Conservation (phyloP, 2,797 vertebrate species). For the Hemibagrus guttatus region DNA sequence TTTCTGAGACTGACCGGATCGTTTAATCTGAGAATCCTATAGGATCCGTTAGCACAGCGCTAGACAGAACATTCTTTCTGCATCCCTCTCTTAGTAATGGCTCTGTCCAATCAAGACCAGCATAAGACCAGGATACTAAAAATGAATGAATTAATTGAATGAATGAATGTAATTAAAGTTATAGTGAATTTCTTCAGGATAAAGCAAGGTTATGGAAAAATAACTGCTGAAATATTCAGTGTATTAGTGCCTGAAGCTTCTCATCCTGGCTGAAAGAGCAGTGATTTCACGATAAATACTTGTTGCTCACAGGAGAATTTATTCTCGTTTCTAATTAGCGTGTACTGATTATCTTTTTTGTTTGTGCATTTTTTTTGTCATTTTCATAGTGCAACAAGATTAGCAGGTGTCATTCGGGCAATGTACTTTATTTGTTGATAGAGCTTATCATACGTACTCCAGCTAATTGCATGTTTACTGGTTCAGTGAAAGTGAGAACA, state of each 20-base stretch:
- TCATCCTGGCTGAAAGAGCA: constrained; percentile 67
- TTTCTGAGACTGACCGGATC: neutral
- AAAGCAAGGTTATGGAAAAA: neutral
- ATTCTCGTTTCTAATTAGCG: constrained; percentile 69
- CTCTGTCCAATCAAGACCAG: too few relatives aligned
- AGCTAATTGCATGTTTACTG: constrained; percentile 52
- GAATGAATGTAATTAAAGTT: neutral
- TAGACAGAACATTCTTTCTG: neutral
- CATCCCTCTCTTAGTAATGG: too few relatives aligned
- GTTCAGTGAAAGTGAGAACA: neutral
- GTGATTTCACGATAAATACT: constrained; percentile 69
- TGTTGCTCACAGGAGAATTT: constrained; percentile 67
- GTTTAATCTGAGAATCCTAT: neutral
- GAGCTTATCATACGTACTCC: constrained; percentile 42
- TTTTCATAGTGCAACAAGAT: constrained; percentile 51
- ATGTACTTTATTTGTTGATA: constrained; percentile 43
- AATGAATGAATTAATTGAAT: too few relatives aligned
- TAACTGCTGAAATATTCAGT: constrained; percentile 14
- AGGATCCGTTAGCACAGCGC: neutral
- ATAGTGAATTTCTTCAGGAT: neutral
- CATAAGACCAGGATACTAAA: neutral
- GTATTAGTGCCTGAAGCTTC: constrained; percentile 69
- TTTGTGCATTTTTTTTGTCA: constrained; percentile 50
- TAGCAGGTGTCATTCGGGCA: constrained; percentile 52
- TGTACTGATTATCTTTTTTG: constrained; percentile 61